phyloP scores from a whole-genome alignment of 2,113 vertebrate species.

The Oceanodroma tethys region DNA sequence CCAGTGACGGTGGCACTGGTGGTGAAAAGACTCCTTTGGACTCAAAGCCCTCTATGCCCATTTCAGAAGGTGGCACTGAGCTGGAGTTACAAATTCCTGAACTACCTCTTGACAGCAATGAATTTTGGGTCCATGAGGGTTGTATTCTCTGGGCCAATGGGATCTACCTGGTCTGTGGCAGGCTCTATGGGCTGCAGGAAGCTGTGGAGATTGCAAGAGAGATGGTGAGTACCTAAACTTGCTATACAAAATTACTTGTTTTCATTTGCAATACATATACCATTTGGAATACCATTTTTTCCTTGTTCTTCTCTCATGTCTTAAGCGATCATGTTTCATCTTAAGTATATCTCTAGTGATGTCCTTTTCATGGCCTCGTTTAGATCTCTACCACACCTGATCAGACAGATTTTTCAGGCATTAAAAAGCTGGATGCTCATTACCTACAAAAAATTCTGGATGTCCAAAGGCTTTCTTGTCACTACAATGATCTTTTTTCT shows the following conservation, averaged over 20 bases:
- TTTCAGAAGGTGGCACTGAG: constrained; percentile 85
- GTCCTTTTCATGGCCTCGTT: neutral
- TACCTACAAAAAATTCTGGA: neutral
- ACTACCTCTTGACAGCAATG: constrained; percentile 98
- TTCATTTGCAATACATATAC: neutral
- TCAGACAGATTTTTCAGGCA: neutral
- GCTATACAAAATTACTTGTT: neutral
- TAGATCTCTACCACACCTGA: neutral
- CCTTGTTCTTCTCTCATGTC: neutral
- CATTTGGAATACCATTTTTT: neutral
- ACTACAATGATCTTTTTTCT: neutral
- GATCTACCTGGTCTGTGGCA: constrained; percentile 96
- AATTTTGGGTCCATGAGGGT: constrained; percentile 98
- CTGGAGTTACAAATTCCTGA: constrained; percentile 94
- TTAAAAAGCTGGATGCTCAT: neutral
- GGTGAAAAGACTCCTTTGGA: constrained; percentile 76
- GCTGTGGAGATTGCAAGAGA: constrained; percentile 97
- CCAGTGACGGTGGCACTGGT: constrained; percentile 72
- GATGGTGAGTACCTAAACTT: constrained; percentile 82
- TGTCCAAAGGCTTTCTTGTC: neutral
- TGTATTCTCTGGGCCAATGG: constrained; percentile 98
- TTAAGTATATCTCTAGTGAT: neutral
- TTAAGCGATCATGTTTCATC: neutral
- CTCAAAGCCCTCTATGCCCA: constrained; percentile 77
- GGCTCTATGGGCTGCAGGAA: constrained; percentile 95